Evolutionary conservation across 2,797 vertebrate species (phyloP).

Genomic region (Discoglossus pictus): DNA sequence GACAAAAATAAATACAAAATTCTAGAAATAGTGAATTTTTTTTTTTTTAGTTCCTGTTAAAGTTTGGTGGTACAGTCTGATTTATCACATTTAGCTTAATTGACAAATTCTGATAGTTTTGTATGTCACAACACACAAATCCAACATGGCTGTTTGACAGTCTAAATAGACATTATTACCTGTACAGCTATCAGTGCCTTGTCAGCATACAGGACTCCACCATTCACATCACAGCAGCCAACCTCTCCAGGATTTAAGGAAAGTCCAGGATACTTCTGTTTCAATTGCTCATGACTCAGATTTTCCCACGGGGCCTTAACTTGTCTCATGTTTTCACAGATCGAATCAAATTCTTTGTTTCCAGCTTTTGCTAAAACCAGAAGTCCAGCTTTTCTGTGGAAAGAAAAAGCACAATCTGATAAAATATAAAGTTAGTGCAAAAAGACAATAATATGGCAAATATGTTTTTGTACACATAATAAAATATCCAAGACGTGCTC

Average conservation of each 20-base stretch:
- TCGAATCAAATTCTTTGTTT: conserved; percentile 59
- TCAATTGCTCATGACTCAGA: conserved; percentile 67
- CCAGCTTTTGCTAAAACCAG: conserved; percentile 75
- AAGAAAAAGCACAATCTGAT: background rate
- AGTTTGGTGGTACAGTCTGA: too few relatives aligned
- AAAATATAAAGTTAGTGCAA: too few relatives aligned
- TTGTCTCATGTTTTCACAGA: conserved; percentile 64
- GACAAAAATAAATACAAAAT: too few relatives aligned
- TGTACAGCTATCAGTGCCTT: conserved; percentile 77
- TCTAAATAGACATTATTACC: conserved; percentile 65
- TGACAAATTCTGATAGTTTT: too few relatives aligned
- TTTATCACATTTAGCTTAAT: too few relatives aligned
- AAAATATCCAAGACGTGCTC: too few relatives aligned
- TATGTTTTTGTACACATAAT: too few relatives aligned
- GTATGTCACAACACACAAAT: too few relatives aligned
- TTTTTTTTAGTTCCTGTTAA: too few relatives aligned
- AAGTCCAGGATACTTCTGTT: conserved; percentile 72
- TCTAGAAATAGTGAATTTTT: too few relatives aligned
- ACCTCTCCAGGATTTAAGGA: conserved; percentile 64
- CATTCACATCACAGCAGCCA: conserved; percentile 74
- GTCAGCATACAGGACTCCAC: conserved; percentile 83
- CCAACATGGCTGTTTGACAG: conserved; percentile 38
- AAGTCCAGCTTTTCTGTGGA: conserved; percentile 77
- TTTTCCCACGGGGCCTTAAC: conserved; percentile 60
- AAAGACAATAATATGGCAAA: too few relatives aligned